Conservation (phyloP, 2,888 invertebrate species). For the Zeuzera pyrina region DNA sequence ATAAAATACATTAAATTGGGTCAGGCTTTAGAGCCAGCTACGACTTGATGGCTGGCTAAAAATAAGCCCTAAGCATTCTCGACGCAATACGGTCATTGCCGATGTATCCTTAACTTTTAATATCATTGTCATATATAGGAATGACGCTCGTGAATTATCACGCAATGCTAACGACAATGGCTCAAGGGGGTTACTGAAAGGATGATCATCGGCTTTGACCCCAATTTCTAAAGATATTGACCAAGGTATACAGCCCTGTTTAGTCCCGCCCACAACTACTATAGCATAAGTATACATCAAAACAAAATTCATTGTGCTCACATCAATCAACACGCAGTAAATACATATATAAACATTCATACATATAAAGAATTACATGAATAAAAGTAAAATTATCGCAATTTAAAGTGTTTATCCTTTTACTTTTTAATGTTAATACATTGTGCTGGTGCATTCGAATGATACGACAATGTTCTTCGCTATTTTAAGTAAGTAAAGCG, state of each 20-base stretch:
- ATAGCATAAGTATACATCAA: conserved; percentile 44
- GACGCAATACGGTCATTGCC: conserved; percentile 2
- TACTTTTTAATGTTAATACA: conserved; percentile 37
- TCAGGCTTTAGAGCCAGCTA: conserved; percentile 41
- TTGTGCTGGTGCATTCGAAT: conserved; percentile 61
- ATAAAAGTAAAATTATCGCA: no score
- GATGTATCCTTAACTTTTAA: background rate
- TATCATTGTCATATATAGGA: no score
- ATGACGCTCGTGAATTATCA: no score
- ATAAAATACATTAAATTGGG: conserved; percentile 66
- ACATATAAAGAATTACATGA: no score
- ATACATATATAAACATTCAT: conserved; percentile 38
- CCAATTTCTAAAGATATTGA: conserved; percentile 18
- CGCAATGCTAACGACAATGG: no score
- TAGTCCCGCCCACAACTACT: conserved; percentile 51
- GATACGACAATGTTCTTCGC: conserved; percentile 29
- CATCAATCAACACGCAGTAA: conserved; percentile 45
- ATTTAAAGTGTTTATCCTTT: conserved; percentile 26
- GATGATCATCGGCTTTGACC: conserved; percentile 35
- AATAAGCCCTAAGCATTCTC: conserved; percentile 9
- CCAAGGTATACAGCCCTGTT: conserved; percentile 42
- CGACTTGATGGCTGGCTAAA: conserved; percentile 28
- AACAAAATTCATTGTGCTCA: conserved; percentile 56
- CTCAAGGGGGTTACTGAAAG: no score
- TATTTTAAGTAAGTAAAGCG: conserved; percentile 44